Percentiles rank a stretch among this genome's conserved stretches.
Conservation (phyloP, 2,888 invertebrate genomes). For the Conus canariensis region DNA sequence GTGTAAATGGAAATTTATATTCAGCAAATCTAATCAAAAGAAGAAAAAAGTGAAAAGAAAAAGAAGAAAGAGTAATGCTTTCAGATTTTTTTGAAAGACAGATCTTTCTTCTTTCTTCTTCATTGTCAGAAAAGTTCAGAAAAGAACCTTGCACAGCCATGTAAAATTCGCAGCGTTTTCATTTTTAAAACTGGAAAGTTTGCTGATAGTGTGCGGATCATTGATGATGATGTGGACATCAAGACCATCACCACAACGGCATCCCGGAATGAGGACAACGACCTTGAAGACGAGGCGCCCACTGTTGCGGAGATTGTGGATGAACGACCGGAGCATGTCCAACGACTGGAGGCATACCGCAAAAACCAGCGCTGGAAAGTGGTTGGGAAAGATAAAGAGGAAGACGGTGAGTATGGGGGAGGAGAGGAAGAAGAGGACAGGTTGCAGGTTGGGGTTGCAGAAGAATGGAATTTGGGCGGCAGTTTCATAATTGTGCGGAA, state of each 20-base stretch:
- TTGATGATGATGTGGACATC: constrained; percentile 90
- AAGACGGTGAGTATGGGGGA: constrained; percentile 15
- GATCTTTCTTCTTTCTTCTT: too few species aligned
- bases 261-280: constrained; percentile 55
- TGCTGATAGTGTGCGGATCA: constrained; percentile 82
- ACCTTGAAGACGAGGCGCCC: constrained; percentile 92
- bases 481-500: too few species aligned
- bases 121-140: too few species aligned
- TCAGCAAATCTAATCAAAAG: too few species aligned
- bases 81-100: too few species aligned
- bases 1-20: too few species aligned
- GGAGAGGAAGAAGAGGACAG: neutral
- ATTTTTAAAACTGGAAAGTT: neutral
- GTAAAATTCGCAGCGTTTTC: too few species aligned
- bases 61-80: too few species aligned
- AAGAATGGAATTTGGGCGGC: too few species aligned
- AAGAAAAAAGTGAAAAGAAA: too few species aligned
- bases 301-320: constrained; percentile 93
- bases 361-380: constrained; percentile 65
- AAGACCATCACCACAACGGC: constrained; percentile 81
- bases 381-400: constrained; percentile 50
- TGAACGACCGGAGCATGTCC: constrained; percentile 86
- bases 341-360: constrained; percentile 70
- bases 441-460: too few species aligned
- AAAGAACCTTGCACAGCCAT: too few species aligned